Evolutionary conservation across 2,888 invertebrate species (phyloP).

Genomic region (Gymnocheta viridis): DNA sequence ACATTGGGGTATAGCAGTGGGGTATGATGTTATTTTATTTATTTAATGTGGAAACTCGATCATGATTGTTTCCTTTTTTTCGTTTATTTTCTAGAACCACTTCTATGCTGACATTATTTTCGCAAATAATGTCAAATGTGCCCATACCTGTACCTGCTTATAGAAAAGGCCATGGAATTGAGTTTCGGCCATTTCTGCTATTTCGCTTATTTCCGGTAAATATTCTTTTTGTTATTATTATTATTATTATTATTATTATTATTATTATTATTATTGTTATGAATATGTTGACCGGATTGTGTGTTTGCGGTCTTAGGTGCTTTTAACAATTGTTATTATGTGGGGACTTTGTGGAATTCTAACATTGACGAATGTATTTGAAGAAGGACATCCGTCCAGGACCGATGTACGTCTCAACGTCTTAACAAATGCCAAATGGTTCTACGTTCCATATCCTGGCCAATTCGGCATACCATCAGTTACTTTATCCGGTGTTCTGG

Average conservation of each 20-base stretch:
- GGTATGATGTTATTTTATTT: slow-evolving; percentile 85
- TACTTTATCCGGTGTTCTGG: slow-evolving; percentile 87
- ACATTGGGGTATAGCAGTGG: slow-evolving; percentile 91
- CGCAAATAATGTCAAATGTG: slow-evolving; percentile 88
- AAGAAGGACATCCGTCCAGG: slow-evolving; percentile 86
- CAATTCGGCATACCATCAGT: slow-evolving; percentile 91
- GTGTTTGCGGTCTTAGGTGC: slow-evolving; percentile 83
- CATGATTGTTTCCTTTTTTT: background rate
- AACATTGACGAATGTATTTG: slow-evolving; percentile 86
- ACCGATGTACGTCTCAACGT: slow-evolving; percentile 88
- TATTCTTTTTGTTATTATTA: background rate
- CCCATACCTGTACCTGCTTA: slow-evolving; percentile 85
- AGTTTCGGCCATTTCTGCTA: slow-evolving; percentile 85
- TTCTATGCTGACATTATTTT: slow-evolving; percentile 88
- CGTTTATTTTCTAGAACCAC: slow-evolving; percentile 85
- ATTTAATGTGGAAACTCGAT: background rate
- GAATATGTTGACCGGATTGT: background rate
- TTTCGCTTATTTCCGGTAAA: slow-evolving; percentile 91
- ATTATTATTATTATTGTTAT: background rate
- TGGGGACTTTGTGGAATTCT: slow-evolving; percentile 89
- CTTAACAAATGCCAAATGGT: slow-evolving; percentile 89
- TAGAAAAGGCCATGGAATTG: slow-evolving; percentile 84
- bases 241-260: too few relatives aligned
- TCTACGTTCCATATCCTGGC: slow-evolving; percentile 91
- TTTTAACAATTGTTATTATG: slow-evolving; percentile 89